Percentiles rank a stretch among this genome's conserved stretches.
Conservation (phyloP, 1,140 invertebrate genomes). For the Pseudomyrmex dendroicus region DNA sequence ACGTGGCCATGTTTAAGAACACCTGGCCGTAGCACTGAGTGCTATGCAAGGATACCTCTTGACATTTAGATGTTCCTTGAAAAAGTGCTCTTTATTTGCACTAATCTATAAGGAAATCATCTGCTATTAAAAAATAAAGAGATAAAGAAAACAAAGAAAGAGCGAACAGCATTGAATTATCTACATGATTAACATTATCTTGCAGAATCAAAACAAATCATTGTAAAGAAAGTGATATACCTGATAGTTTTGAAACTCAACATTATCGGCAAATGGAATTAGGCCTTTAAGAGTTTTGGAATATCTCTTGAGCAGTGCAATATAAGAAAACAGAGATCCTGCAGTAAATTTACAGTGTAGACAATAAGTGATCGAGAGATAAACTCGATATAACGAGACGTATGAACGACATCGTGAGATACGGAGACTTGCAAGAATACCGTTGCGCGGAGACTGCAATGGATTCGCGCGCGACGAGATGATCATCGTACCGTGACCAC, state of each 20-base stretch:
- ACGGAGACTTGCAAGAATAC: not conserved
- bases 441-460: not conserved
- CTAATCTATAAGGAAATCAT: constrained; percentile 82
- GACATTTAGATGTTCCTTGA: constrained; percentile 81
- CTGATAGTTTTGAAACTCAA: constrained; percentile 73
- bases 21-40: constrained; percentile 79
- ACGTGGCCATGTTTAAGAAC: constrained; percentile 84
- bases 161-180: not conserved
- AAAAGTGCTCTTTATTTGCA: constrained; percentile 73
- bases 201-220: not conserved
- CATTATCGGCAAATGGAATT: constrained; percentile 77
- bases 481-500: constrained; percentile 22
- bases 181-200: not conserved
- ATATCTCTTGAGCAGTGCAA: constrained; percentile 74
- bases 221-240: constrained; percentile 57
- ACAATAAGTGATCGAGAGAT: not conserved
- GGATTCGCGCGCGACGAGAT: constrained; percentile 1
- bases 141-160: constrained; percentile 4
- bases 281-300: constrained; percentile 73
- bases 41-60: constrained; percentile 80
- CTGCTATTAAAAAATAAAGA: constrained; percentile 72
- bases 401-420: constrained; percentile 12
- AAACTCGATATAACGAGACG: constrained; percentile 6
- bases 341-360: constrained; percentile 8
- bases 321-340: not conserved